Conservation (phyloP, 2,888 invertebrate species). For the Acleris sparsana region DNA sequence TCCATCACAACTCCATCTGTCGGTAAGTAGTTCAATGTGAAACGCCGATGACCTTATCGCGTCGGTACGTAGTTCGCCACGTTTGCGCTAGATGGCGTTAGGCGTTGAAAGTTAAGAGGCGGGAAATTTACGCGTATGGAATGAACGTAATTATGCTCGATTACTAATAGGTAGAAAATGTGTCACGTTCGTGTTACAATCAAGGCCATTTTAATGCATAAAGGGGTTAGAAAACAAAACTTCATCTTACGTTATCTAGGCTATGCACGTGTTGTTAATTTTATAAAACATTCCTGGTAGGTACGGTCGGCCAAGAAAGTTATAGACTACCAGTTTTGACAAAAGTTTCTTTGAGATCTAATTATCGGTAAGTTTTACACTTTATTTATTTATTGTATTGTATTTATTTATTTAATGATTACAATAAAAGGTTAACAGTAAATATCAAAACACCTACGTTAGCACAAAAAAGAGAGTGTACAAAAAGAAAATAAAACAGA, state of each 20-base stretch:
- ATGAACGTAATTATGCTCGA: not conserved
- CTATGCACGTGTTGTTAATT: too few species aligned
- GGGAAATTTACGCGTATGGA: slow-evolving; percentile 13
- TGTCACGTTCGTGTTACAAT: not conserved
- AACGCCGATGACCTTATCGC: slow-evolving; percentile 2
- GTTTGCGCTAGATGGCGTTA: slow-evolving; percentile 22
- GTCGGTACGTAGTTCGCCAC: slow-evolving; percentile 3
- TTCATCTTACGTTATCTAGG: not conserved
- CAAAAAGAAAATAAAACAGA: too few species aligned
- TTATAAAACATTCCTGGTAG: too few species aligned
- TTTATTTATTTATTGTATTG: too few species aligned
- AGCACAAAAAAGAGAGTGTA: too few species aligned
- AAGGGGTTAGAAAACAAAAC: not conserved
- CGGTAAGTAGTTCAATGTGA: not conserved
- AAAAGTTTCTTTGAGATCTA: too few species aligned
- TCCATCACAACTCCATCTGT: slow-evolving; percentile 13
- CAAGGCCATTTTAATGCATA: not conserved
- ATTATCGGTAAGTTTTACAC: too few species aligned
- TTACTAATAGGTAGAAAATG: not conserved
- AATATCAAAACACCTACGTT: too few species aligned
- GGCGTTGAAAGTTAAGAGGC: not conserved
- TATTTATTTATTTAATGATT: too few species aligned
- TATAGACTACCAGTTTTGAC: too few species aligned
- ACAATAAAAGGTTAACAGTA: too few species aligned
- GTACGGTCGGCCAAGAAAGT: too few species aligned